These are phyloP conservation scores for Antheraea assamensis DNA, from an alignment of 2,888 invertebrate species.

Conservation along the genomic window DNA sequence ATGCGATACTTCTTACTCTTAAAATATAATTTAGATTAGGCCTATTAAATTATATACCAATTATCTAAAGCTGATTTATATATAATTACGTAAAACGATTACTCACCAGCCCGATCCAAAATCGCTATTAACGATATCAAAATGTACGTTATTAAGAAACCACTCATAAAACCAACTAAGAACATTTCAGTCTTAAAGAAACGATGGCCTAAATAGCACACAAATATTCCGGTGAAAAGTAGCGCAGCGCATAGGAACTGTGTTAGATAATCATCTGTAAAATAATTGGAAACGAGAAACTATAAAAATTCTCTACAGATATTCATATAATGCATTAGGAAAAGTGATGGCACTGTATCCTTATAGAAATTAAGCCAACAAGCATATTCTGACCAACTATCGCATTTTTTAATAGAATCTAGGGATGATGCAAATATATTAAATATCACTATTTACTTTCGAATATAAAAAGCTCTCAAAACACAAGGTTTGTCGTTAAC, in stretches of 20 bases:
- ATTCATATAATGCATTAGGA: not conserved
- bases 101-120: slow-evolving; percentile 46
- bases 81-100: not conserved
- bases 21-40: not conserved
- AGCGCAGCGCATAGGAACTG: slow-evolving; percentile 75
- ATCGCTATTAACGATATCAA: slow-evolving; percentile 55
- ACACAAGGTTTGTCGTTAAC: too few species aligned
- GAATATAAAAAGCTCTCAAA: too few species aligned
- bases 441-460: too few species aligned
- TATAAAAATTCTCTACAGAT: too few species aligned
- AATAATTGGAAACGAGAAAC: not conserved
- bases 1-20: not conserved
- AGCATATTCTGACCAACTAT: too few species aligned
- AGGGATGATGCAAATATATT: too few species aligned
- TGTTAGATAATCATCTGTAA: slow-evolving; percentile 49
- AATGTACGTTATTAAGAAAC: slow-evolving; percentile 81
- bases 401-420: too few species aligned
- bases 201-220: slow-evolving; percentile 84
- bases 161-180: slow-evolving; percentile 82
- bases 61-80: too few species aligned
- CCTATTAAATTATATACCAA: not conserved
- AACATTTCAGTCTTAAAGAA: slow-evolving; percentile 84
- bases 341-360: not conserved
- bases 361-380: not conserved
- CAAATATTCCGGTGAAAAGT: slow-evolving; percentile 83